Evolutionary conservation across 1,140 invertebrate genomes (phyloP).

Genomic region (Teleogryllus occipitalis): DNA sequence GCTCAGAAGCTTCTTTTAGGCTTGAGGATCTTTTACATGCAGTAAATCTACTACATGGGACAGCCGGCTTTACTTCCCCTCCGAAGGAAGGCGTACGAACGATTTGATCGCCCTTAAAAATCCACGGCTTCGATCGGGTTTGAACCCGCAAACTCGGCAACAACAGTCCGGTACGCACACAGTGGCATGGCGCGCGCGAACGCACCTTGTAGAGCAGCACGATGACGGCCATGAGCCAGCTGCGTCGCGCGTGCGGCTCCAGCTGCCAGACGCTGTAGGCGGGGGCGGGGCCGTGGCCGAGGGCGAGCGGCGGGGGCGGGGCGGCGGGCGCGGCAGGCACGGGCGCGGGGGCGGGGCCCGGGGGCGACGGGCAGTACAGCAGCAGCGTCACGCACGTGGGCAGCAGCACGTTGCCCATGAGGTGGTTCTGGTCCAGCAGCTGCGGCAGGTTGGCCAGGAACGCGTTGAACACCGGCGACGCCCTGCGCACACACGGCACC

Average conservation of each 20-base stretch:
- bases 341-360: conserved; percentile 36
- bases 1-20: no score
- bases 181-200: no score
- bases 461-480: conserved; percentile 90
- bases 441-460: conserved; percentile 89
- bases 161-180: no score
- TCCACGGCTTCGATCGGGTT: no score
- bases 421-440: conserved; percentile 88
- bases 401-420: conserved; percentile 79
- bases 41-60: no score
- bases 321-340: conserved; percentile 37
- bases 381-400: conserved; percentile 77
- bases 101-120: no score
- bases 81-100: no score
- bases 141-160: no score
- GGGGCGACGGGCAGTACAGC: conserved; percentile 64
- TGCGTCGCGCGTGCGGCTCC: conserved; percentile 71
- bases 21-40: no score
- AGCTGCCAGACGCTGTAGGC: conserved; percentile 82
- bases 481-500: background rate
- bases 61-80: no score
- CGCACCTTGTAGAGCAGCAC: conserved; percentile 92
- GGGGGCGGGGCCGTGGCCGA: conserved; percentile 44
- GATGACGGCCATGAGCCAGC: conserved; percentile 89
- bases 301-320: conserved; percentile 35